These are phyloP conservation scores for Doryteuthis pealeii DNA, from an alignment of 1,140 invertebrate species.

Conservation along the genomic window DNA sequence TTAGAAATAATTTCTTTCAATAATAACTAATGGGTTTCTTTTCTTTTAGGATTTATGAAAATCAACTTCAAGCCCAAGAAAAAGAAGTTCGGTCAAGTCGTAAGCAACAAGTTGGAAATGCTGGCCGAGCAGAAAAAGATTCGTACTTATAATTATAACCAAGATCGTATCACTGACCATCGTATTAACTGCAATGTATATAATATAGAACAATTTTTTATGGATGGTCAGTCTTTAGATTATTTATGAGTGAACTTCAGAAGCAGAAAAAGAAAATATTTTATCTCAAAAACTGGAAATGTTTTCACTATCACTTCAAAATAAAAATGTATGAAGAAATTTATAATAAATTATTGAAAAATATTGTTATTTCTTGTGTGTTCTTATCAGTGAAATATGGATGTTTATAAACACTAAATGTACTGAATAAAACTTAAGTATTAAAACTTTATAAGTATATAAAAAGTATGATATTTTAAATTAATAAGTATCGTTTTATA, in stretches of 20 bases:
- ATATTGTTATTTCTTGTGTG: no score
- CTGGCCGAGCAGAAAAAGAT: constrained; percentile 90
- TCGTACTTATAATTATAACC: constrained; percentile 91
- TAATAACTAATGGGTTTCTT: no score
- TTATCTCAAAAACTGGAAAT: constrained; percentile 37
- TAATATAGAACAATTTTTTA: constrained; percentile 69
- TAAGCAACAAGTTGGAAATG: constrained; percentile 73
- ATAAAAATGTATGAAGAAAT: not conserved
- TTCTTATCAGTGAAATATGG: no score
- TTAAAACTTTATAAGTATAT: no score
- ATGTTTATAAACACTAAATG: no score
- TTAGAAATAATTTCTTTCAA: no score
- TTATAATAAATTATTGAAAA: no score
- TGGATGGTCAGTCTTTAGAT: constrained; percentile 66
- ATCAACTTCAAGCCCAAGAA: constrained; percentile 67
- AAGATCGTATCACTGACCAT: constrained; percentile 94
- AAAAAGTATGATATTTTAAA: no score
- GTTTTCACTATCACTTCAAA: constrained; percentile 18
- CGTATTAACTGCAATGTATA: constrained; percentile 65
- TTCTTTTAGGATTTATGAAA: constrained; percentile 70
- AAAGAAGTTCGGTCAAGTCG: constrained; percentile 53
- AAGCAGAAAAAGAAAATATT: constrained; percentile 28
- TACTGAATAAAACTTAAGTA: no score
- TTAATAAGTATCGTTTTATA: no score
- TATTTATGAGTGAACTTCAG: constrained; percentile 54